Evolutionary conservation across 2,888 invertebrate genomes (phyloP).

Genomic region (Cerastis rubricosa): DNA sequence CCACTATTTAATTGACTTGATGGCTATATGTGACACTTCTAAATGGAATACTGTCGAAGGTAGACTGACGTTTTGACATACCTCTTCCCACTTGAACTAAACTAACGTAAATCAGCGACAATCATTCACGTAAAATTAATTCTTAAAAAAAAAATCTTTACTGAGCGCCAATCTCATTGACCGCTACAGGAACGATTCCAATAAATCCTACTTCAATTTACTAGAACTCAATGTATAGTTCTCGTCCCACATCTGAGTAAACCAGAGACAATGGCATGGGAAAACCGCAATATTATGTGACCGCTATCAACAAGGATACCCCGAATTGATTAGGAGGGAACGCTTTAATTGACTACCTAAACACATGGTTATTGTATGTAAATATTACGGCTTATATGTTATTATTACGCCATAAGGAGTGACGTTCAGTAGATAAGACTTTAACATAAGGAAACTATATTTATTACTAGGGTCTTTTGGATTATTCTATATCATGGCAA

Average conservation of each 20-base stretch:
- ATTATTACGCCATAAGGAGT: not conserved
- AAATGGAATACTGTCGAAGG: not conserved
- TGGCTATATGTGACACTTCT: not conserved
- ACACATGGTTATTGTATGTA: constrained; percentile 26
- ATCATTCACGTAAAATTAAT: not conserved
- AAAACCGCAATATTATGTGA: constrained; percentile 53
- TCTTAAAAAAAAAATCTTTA: constrained; percentile 10
- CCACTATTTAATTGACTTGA: not conserved
- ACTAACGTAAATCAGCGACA: not conserved
- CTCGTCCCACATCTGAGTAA: constrained; percentile 9
- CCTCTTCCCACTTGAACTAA: not conserved
- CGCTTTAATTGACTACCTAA: constrained; percentile 34
- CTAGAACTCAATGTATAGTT: constrained; percentile 11
- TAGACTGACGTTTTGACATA: not conserved
- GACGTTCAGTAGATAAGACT: not conserved
- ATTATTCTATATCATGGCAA: not conserved
- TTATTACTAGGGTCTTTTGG: not conserved
- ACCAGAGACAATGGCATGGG: constrained; percentile 40
- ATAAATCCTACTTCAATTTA: constrained; percentile 19
- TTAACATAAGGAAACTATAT: not conserved
- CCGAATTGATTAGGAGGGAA: constrained; percentile 44
- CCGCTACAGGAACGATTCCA: not conserved
- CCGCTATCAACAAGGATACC: constrained; percentile 42
- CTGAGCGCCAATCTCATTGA: not conserved
- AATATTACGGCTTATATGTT: constrained; percentile 11